Conservation (phyloP, 53 echinoderm and acorn worm genomes). For the Arbacia lixula region DNA sequence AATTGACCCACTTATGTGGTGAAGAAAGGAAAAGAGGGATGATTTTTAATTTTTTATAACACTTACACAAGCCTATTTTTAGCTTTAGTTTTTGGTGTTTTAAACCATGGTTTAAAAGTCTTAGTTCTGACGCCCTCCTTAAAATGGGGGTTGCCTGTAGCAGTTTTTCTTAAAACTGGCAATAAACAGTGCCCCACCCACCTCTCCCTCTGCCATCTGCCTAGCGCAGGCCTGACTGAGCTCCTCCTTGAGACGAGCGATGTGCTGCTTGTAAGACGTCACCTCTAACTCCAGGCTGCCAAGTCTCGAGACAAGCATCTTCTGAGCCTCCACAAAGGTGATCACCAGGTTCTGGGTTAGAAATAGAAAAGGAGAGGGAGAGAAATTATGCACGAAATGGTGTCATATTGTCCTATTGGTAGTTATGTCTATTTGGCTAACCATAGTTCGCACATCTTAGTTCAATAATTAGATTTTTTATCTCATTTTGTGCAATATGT, state of each 20-base stretch:
- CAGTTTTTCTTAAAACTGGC: too few relatives aligned
- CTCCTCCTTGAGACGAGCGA: conserved; percentile 82
- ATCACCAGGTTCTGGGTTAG: conserved; percentile 74
- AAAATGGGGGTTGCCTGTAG: too few relatives aligned
- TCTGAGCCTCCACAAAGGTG: conserved; percentile 81
- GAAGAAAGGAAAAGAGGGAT: too few relatives aligned
- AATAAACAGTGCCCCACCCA: too few relatives aligned
- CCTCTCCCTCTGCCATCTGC: conserved; percentile 74
- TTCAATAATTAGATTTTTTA: neutral
- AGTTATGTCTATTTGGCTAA: neutral
- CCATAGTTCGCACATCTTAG: neutral
- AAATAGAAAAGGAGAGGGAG: too few relatives aligned
- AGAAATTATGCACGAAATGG: too few relatives aligned
- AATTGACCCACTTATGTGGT: too few relatives aligned
- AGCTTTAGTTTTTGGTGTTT: too few relatives aligned
- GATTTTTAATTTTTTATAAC: too few relatives aligned
- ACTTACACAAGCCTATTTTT: too few relatives aligned
- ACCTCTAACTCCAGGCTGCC: conserved; percentile 79
- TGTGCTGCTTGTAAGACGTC: conserved; percentile 85
- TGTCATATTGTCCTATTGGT: neutral
- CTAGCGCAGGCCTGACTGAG: conserved; percentile 83
- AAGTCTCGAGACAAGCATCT: conserved; percentile 73
- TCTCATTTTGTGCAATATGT: neutral
- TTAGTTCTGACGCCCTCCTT: too few relatives aligned
- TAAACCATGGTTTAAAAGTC: too few relatives aligned